Evolutionary conservation across 1,140 invertebrate genomes (phyloP).

Genomic region (Chionoecetes opilio): DNA sequence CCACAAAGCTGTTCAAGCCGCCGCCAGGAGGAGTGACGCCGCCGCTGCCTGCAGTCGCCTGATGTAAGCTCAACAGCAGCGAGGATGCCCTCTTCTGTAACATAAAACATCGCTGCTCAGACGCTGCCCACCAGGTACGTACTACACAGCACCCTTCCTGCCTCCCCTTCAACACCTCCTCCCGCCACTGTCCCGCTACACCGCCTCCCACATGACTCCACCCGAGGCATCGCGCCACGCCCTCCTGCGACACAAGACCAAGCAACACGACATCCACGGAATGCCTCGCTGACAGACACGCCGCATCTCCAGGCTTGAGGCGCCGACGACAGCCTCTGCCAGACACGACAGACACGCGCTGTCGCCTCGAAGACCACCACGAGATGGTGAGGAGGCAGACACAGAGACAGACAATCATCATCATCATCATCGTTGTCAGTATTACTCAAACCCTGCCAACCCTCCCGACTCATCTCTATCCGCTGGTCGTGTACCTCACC

Average conservation of each 20-base stretch:
- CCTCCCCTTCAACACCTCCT: not conserved
- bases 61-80: conserved; percentile 66
- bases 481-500: not conserved
- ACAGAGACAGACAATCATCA: not conserved
- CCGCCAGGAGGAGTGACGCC: not conserved
- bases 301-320: not conserved
- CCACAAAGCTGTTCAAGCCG: not conserved
- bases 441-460: not conserved
- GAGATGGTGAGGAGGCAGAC: too few species aligned
- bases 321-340: not conserved
- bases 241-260: not conserved
- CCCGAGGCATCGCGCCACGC: not conserved
- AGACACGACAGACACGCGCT: not conserved
- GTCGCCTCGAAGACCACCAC: too few species aligned
- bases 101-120: conserved; percentile 74
- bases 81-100: conserved; percentile 71
- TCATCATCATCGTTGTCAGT: not conserved
- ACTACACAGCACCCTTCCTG: conserved; percentile 31
- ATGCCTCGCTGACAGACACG: not conserved
- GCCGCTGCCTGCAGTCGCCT: conserved; percentile 18
- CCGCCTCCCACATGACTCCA: not conserved
- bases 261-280: not conserved
- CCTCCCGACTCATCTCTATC: too few species aligned
- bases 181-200: not conserved
- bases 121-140: conserved; percentile 31